A percentile compares a stretch with the other conserved stretches of the same genome.
These are phyloP conservation scores for Ophiothrix spiculata DNA, from an alignment of 35 echinoderm and acorn worm genomes.

Conservation along the genomic window DNA sequence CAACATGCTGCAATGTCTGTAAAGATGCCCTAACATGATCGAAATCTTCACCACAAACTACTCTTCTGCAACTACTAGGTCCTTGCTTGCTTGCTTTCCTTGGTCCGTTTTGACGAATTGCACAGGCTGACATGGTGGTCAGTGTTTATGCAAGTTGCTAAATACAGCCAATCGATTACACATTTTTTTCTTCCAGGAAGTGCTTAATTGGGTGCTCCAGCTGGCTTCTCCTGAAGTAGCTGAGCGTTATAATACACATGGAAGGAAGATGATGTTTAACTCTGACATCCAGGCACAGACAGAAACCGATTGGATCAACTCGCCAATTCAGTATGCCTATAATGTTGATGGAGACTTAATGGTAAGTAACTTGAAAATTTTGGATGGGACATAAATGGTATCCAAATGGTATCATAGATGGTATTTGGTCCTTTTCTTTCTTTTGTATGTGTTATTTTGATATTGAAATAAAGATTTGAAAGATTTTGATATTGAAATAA, in stretches of 20 bases:
- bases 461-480: not conserved
- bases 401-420: not conserved
- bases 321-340: not conserved
- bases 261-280: slow-evolving; percentile 28
- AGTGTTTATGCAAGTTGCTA: too few species aligned
- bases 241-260: not conserved
- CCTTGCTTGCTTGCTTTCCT: too few species aligned
- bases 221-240: not conserved
- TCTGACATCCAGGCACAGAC: not conserved
- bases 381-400: too few species aligned
- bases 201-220: slow-evolving; percentile 11
- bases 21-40: too few species aligned
- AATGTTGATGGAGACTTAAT: not conserved
- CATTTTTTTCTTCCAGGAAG: slow-evolving; percentile 4
- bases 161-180: too few species aligned
- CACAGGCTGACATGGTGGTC: too few species aligned
- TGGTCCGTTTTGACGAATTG: too few species aligned
- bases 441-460: not conserved
- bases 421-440: not conserved
- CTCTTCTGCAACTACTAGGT: too few species aligned
- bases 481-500: not conserved
- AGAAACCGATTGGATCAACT: slow-evolving; percentile 12
- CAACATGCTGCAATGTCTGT: too few species aligned
- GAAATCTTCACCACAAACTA: too few species aligned
- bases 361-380: not conserved